Evolutionary conservation across 2,797 vertebrate genomes (phyloP).

Genomic region (Anguilla megastoma): DNA sequence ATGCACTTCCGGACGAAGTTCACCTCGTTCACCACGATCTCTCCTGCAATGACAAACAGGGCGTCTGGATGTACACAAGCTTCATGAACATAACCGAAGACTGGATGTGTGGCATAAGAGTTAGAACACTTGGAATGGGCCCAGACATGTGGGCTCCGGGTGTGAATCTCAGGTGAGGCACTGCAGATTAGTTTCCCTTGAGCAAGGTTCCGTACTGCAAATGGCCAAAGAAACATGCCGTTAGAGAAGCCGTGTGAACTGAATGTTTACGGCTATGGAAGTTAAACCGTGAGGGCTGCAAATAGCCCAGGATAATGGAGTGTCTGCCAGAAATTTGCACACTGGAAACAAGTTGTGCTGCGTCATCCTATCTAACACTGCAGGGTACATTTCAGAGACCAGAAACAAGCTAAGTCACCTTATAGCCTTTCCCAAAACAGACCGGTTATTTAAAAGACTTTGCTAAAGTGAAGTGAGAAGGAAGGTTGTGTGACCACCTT

Average conservation of each 20-base stretch:
- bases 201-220: not conserved
- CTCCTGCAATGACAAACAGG: constrained; percentile 71
- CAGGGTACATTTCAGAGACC: not conserved
- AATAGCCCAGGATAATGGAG: not conserved
- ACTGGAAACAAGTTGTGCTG: not conserved
- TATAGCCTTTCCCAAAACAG: not conserved
- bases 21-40: constrained; percentile 97
- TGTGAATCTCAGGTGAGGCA: not conserved
- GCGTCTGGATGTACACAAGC: constrained; percentile 22
- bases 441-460: not conserved
- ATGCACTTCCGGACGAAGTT: constrained; percentile 98
- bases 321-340: not conserved
- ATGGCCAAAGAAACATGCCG: not conserved
- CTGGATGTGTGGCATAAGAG: not conserved
- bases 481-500: not conserved
- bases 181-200: not conserved
- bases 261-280: not conserved
- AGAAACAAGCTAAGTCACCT: not conserved
- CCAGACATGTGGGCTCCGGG: not conserved
- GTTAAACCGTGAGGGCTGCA: not conserved
- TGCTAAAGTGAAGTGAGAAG: not conserved
- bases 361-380: not conserved
- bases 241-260: not conserved
- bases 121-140: not conserved
- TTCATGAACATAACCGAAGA: constrained; percentile 29